phyloP scores from a whole-genome alignment of 2,797 vertebrate species.

The Austrolebias charrua region DNA sequence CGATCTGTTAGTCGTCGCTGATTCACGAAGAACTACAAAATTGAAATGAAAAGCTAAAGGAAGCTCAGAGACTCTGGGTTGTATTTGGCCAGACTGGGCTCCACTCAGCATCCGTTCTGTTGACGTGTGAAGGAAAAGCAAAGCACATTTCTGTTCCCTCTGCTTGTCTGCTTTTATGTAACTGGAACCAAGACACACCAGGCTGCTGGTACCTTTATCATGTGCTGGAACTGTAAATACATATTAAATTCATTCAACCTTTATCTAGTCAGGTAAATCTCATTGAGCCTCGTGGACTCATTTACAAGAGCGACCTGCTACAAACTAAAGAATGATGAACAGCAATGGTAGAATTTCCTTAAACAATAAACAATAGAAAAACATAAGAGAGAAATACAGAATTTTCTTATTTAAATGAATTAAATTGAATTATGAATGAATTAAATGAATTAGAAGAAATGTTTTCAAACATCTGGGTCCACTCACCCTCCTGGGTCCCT shows the following conservation, averaged over 20 bases:
- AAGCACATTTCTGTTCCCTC: constrained; percentile 13
- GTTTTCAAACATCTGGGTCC: constrained; percentile 15
- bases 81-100: constrained; percentile 33
- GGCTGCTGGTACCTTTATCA: background rate
- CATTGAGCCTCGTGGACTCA: too few relatives aligned
- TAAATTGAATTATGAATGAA: too few relatives aligned
- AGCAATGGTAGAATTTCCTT: too few relatives aligned
- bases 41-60: constrained; percentile 21
- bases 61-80: constrained; percentile 23
- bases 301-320: too few relatives aligned
- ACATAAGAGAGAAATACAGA: too few relatives aligned
- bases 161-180: constrained; percentile 5
- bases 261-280: too few relatives aligned
- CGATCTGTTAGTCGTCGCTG: constrained; percentile 23
- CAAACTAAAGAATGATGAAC: too few relatives aligned
- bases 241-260: too few relatives aligned
- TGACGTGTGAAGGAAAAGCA: constrained; percentile 19
- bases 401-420: too few relatives aligned
- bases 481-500: constrained; percentile 90
- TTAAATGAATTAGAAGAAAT: constrained; percentile 21
- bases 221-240: constrained; percentile 1
- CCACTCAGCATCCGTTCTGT: constrained; percentile 27
- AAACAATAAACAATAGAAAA: too few relatives aligned
- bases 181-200: constrained; percentile 6
- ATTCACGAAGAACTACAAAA: constrained; percentile 27